Conservation (phyloP, 2,113 vertebrate genomes). For the Trematomus loennbergii region DNA sequence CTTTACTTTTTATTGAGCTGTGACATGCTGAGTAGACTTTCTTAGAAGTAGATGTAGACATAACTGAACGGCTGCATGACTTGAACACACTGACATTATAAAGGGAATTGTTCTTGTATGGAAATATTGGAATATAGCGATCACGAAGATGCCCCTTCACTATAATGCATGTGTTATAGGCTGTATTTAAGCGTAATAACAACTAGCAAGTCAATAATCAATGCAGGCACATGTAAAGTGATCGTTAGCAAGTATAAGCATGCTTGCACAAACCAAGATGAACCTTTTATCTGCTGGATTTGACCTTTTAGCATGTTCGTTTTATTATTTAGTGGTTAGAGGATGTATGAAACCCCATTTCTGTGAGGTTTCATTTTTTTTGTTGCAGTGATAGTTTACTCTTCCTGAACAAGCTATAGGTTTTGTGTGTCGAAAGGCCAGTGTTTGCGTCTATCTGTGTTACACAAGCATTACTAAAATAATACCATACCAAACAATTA, state of each 20-base stretch:
- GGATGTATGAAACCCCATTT: neutral
- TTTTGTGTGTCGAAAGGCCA: neutral
- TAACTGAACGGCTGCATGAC: neutral
- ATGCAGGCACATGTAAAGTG: too few species aligned
- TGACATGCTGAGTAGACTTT: constrained; percentile 18
- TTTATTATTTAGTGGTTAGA: neutral
- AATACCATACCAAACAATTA: neutral
- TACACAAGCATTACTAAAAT: neutral
- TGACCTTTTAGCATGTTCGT: too few species aligned
- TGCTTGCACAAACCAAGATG: too few species aligned
- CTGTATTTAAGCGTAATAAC: too few species aligned
- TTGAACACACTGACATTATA: neutral
- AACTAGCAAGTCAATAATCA: too few species aligned
- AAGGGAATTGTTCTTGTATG: neutral
- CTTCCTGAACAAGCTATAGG: neutral
- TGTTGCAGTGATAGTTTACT: neutral
- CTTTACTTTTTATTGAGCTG: constrained; percentile 48
- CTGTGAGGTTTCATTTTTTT: neutral
- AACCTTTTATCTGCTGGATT: too few species aligned
- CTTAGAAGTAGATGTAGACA: constrained; percentile 13
- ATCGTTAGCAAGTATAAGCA: neutral
- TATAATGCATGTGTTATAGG: too few species aligned
- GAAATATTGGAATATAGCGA: neutral
- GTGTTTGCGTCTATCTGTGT: neutral
- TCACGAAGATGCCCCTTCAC: too few species aligned